Percentiles rank a stretch among this genome's conserved stretches.
Conservation (phyloP, 2,113 vertebrate species). For the Fukomys damarensis region DNA sequence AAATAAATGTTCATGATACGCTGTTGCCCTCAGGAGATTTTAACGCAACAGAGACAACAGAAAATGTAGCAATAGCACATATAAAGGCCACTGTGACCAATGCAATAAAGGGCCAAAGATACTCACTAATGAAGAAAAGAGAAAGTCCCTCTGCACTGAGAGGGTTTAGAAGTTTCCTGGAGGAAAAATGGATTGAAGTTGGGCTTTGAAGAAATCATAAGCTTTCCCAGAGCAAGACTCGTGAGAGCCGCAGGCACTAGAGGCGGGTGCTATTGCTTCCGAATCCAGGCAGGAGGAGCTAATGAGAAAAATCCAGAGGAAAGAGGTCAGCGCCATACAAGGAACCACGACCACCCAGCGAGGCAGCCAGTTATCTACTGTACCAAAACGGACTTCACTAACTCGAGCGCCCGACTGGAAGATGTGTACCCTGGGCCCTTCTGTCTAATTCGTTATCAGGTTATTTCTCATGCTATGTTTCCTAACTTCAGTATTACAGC, state of each 20-base stretch:
- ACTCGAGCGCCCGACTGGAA: neutral
- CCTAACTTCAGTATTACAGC: constrained; percentile 76
- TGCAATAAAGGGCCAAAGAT: neutral
- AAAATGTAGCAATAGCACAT: neutral
- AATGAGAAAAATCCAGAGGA: neutral
- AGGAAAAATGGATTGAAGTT: neutral
- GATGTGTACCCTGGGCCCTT: constrained; percentile 56
- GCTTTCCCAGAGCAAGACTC: neutral
- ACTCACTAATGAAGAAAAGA: neutral
- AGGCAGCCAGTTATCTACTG: neutral
- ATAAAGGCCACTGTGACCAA: neutral
- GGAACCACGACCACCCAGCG: neutral
- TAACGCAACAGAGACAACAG: constrained; percentile 16
- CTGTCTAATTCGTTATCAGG: constrained; percentile 54
- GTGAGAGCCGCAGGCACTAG: too few relatives aligned
- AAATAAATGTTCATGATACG: neutral
- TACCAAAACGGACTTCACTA: neutral
- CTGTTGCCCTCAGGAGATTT: neutral
- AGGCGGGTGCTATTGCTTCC: neutral
- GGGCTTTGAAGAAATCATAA: constrained; percentile 7
- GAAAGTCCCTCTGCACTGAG: neutral
- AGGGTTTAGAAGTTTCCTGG: neutral
- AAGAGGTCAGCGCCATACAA: neutral
- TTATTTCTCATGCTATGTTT: constrained; percentile 71
- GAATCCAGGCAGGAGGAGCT: neutral